phyloP scores from a whole-genome alignment of 2,113 vertebrate species.

The Machaerirhynchus nigripectus region DNA sequence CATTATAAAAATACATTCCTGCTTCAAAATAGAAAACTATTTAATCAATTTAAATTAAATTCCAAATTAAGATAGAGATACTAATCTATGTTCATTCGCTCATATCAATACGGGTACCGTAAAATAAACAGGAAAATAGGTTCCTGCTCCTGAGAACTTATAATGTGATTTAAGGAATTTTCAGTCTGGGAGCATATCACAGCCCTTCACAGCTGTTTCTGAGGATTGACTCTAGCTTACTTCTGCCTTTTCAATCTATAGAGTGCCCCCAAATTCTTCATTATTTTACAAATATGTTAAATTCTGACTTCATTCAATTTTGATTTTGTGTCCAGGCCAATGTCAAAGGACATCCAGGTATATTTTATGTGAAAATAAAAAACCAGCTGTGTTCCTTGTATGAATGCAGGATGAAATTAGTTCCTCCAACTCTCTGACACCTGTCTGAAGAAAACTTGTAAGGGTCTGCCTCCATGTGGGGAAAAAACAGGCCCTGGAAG shows the following conservation, averaged over 20 bases:
- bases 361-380: neutral
- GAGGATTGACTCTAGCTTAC: neutral
- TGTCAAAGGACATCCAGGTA: neutral
- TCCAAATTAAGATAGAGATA: neutral
- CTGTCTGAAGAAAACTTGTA: neutral
- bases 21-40: neutral
- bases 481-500: neutral
- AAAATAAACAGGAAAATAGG: neutral
- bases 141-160: neutral
- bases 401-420: neutral
- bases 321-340: neutral
- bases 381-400: neutral
- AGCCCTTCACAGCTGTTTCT: neutral
- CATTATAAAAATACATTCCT: neutral
- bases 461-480: fast-evolving
- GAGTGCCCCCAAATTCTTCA: neutral
- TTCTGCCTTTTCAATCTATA: neutral
- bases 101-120: neutral
- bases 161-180: neutral
- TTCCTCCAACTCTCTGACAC: neutral
- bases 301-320: neutral
- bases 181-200: neutral
- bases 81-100: neutral
- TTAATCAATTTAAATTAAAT: neutral
- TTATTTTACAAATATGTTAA: neutral